phyloP scores from a whole-genome alignment of 2,113 vertebrate genomes.

The Solea solea region DNA sequence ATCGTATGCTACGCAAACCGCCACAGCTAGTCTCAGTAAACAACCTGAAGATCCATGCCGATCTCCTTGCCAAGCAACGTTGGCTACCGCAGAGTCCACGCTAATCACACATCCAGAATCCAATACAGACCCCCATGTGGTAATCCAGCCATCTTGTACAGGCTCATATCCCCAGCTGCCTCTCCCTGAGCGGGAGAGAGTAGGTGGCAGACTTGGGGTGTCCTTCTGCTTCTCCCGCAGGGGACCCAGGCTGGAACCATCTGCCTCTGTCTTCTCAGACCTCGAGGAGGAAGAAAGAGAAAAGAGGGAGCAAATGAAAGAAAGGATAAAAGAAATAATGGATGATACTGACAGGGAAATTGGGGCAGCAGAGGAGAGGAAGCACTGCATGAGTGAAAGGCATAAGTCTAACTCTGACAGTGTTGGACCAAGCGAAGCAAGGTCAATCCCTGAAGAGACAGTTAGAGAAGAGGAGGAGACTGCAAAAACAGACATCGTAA shows the following conservation, averaged over 20 bases:
- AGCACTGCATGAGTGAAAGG: conserved; percentile 31
- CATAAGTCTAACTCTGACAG: conserved; percentile 38
- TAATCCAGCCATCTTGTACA: conserved; percentile 31
- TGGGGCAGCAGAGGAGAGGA: conserved; percentile 45
- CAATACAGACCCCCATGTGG: conserved; percentile 31
- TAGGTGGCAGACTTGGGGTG: conserved; percentile 84
- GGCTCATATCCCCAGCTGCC: conserved; percentile 73
- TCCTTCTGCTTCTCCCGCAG: conserved; percentile 97
- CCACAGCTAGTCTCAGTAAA: conserved; percentile 33
- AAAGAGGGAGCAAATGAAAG: conserved; percentile 74
- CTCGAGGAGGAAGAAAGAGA: conserved; percentile 84
- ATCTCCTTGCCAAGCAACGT: conserved; percentile 34
- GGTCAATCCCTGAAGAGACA: conserved; percentile 42
- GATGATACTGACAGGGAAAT: conserved; percentile 69
- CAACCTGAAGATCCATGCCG: conserved; percentile 58
- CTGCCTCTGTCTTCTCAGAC: conserved; percentile 95
- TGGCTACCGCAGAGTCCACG: conserved; percentile 31
- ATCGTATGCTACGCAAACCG: conserved; percentile 20
- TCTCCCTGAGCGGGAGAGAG: conserved; percentile 44
- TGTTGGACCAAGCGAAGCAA: conserved; percentile 16
- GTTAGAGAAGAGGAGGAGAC: conserved; percentile 40
- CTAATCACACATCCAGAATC: conserved; percentile 31
- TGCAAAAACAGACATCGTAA: conserved; percentile 43
- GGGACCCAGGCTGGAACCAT: conserved; percentile 92
- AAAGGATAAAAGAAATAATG: conserved; percentile 67